Conservation (phyloP, 2,888 invertebrate species). For the Sinopyrophorus schimmeli region DNA sequence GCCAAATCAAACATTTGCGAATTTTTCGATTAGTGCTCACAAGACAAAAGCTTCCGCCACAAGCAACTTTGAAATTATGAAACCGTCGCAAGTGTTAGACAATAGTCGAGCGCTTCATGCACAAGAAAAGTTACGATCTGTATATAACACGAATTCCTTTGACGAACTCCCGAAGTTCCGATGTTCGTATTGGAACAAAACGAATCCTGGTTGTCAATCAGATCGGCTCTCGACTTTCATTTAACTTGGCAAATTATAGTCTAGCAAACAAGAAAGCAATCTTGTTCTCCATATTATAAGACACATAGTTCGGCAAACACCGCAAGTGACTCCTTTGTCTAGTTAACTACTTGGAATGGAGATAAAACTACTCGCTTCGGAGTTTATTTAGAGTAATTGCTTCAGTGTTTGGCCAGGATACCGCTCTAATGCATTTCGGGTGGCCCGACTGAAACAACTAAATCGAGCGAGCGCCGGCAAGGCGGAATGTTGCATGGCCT, state of each 20-base stretch:
- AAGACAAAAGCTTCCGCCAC: too few relatives aligned
- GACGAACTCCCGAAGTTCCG: too few relatives aligned
- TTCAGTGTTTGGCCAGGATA: slow-evolving; percentile 21
- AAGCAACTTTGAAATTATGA: too few relatives aligned
- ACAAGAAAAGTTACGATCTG: too few relatives aligned
- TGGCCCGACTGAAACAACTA: slow-evolving; percentile 15
- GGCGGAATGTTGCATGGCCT: slow-evolving; percentile 14
- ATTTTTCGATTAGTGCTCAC: too few relatives aligned
- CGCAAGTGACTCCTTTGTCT: slow-evolving; percentile 18
- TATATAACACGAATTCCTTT: too few relatives aligned
- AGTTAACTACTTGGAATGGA: slow-evolving; percentile 16
- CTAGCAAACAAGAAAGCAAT: slow-evolving; percentile 9
- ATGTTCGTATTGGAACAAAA: too few relatives aligned
- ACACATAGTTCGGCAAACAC: slow-evolving; percentile 13
- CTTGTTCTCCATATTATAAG: slow-evolving; percentile 5
- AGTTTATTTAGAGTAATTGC: slow-evolving; percentile 21
- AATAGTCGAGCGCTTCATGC: too few relatives aligned
- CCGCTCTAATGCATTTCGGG: slow-evolving; percentile 20
- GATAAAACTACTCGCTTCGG: slow-evolving; percentile 16
- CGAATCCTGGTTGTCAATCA: too few relatives aligned
- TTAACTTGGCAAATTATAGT: background rate
- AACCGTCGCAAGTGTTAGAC: too few relatives aligned
- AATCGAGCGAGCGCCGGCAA: slow-evolving; percentile 2
- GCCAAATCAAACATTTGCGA: too few relatives aligned
- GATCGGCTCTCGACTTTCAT: too few relatives aligned